Evolutionary conservation across 1,140 invertebrate genomes (phyloP).

Genomic region (Hyposmocoma kahamanoa): DNA sequence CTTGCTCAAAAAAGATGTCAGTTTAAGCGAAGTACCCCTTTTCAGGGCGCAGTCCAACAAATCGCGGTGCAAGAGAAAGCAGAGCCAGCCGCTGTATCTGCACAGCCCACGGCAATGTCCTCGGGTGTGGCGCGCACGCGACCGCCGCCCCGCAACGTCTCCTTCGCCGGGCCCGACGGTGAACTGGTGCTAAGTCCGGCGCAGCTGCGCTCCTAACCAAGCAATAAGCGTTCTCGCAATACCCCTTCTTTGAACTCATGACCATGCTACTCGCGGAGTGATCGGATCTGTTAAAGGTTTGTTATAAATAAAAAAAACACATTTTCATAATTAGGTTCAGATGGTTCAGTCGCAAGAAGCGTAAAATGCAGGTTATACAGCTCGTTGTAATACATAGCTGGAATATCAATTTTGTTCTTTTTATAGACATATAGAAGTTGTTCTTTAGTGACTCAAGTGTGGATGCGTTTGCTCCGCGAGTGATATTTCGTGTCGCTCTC

Average conservation of each 20-base stretch:
- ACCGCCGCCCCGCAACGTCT: constrained; percentile 60
- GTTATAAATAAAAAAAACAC: too few relatives aligned
- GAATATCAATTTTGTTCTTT: too few relatives aligned
- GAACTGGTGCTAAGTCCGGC: constrained; percentile 63
- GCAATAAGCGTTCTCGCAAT: constrained; percentile 44
- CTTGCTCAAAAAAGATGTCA: too few relatives aligned
- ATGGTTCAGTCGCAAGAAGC: too few relatives aligned
- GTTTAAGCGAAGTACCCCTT: too few relatives aligned
- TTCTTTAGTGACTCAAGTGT: too few relatives aligned
- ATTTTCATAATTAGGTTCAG: too few relatives aligned
- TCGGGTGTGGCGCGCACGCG: constrained; percentile 18
- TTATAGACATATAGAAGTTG: too few relatives aligned
- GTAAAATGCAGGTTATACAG: too few relatives aligned
- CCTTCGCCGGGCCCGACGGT: constrained; percentile 57
- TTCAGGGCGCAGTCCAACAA: constrained; percentile 4
- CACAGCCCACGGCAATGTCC: not conserved
- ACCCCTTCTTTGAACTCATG: constrained; percentile 32
- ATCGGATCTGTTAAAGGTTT: too few relatives aligned
- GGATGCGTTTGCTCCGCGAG: not conserved
- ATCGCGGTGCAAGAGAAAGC: constrained; percentile 9
- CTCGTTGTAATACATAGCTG: too few relatives aligned
- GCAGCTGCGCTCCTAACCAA: constrained; percentile 62
- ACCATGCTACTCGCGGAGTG: not conserved
- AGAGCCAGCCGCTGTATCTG: not conserved
- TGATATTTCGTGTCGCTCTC: not conserved